A percentile compares a stretch with the other conserved stretches of the same genome.
Conservation (phyloP, 2,113 vertebrate species). For the Cephalopholis sonnerati region DNA sequence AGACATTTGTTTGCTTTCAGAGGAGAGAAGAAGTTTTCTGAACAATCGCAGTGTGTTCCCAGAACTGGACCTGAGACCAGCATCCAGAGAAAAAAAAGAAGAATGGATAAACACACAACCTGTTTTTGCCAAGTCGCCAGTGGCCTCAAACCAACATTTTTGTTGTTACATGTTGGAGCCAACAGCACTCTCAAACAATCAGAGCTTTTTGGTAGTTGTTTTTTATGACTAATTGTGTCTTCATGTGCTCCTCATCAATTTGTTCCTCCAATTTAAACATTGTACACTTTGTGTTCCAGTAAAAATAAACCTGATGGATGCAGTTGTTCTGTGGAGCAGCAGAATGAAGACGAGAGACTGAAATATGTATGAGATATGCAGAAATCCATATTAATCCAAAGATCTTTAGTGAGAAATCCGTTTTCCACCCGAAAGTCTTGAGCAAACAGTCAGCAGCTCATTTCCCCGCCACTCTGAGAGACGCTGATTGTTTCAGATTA, state of each 20-base stretch:
- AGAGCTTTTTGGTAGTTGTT: slow-evolving; percentile 23
- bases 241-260: slow-evolving; percentile 29
- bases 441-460: slow-evolving; percentile 41
- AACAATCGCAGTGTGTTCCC: slow-evolving; percentile 22
- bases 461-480: background rate
- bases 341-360: slow-evolving; percentile 20
- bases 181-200: slow-evolving; percentile 52
- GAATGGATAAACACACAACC: slow-evolving; percentile 36
- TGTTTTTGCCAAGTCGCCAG: slow-evolving; percentile 65
- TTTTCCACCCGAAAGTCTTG: slow-evolving; percentile 30
- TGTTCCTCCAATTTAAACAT: slow-evolving; percentile 15
- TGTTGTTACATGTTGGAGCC: slow-evolving; percentile 48
- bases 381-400: slow-evolving; percentile 48
- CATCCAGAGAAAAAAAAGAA: slow-evolving; percentile 18
- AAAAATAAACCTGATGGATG: too few relatives aligned
- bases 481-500: slow-evolving; percentile 11
- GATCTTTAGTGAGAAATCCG: slow-evolving; percentile 46
- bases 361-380: slow-evolving; percentile 36
- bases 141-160: slow-evolving; percentile 58
- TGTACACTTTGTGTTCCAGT: background rate
- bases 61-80: slow-evolving; percentile 52
- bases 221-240: slow-evolving; percentile 26
- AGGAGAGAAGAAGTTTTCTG: slow-evolving; percentile 11
- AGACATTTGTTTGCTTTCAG: slow-evolving; percentile 30
- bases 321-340: background rate